These are phyloP conservation scores for Rhagoletis pomonella DNA, from an alignment of 1,140 invertebrate species.

Conservation along the genomic window DNA sequence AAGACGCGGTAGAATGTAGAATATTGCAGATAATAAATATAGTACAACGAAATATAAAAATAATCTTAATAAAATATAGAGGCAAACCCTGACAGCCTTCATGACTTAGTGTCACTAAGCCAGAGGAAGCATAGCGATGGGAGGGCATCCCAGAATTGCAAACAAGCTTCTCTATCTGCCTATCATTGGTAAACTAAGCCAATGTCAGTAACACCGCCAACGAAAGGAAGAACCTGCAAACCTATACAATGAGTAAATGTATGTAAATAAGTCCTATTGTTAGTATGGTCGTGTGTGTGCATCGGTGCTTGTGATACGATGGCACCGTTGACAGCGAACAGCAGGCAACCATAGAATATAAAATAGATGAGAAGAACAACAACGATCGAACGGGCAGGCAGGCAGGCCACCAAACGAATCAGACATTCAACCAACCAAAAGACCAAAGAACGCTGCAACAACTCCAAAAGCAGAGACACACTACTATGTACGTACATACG, in stretches of 20 bases:
- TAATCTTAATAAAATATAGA: neutral
- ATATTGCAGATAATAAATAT: no score
- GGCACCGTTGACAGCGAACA: slow-evolving; percentile 54
- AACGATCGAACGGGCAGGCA: neutral
- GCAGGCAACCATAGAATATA: slow-evolving; percentile 53
- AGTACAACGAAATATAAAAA: slow-evolving; percentile 5
- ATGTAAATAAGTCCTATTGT: slow-evolving; percentile 9
- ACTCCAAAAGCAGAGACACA: neutral
- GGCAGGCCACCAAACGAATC: slow-evolving; percentile 16
- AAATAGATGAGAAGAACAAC: slow-evolving; percentile 39
- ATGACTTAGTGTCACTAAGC: slow-evolving; percentile 20
- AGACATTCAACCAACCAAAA: slow-evolving; percentile 47
- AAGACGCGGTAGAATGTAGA: neutral
- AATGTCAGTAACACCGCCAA: slow-evolving; percentile 46
- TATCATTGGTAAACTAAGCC: slow-evolving; percentile 55
- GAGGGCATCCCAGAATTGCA: slow-evolving; percentile 13
- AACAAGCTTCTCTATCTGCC: slow-evolving; percentile 46
- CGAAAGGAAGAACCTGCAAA: neutral
- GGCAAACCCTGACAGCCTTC: neutral
- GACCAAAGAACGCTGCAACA: slow-evolving; percentile 24
- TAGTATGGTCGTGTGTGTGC: neutral
- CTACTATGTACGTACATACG: neutral
- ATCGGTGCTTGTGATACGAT: slow-evolving; percentile 14
- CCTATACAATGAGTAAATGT: neutral
- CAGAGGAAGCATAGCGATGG: neutral